Evolutionary conservation across 2,113 vertebrate genomes (phyloP), one percentile per base, ranked within the genome.

Genomic region (Epinephelus fuscoguttatus): DNA sequence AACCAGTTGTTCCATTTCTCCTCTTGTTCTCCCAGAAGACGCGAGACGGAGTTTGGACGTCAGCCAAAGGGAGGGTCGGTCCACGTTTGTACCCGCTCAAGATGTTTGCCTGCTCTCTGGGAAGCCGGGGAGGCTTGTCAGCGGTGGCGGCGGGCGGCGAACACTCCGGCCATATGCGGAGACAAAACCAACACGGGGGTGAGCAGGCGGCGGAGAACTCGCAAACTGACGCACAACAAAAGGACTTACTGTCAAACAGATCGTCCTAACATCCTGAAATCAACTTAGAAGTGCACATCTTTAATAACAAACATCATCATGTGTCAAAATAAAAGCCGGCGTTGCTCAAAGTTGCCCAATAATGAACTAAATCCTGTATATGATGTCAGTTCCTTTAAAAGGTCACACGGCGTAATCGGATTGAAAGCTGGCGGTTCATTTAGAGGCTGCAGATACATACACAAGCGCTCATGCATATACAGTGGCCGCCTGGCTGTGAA

Each of bases 1-100:
- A 99, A 99, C 98, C 98, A 98, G 98, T 99, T 99, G 98, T 99
- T 99, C 98, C 98, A 98, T 99, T 98, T 98, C 98, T 99, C 97
- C 97, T 97, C 98, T 96, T 98, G 98, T 99, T 99, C 98, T 99
- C 98, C 98, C 98, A 97, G 97, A 98, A 99, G 98, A 99, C 97
- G 97, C 95, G 95, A 97, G 97, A 84, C 96, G 94, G 96, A 96
- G 97, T 97, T 99, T 99, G 98, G 98, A 99, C 93, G 97, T 95
- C 97, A 97, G 97, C 98, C 98, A 99, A 89, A 82, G 66, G 89
- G 80, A 87, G 89, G 87, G 80, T 56, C 77, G 78, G 85, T 97
- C 96, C 96, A 78, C 75, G 97, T 77, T 84, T 78, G 85, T 75
- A 56, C 84, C 83, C 68, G 96, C 96, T 97, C 96, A 98, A 99